Conservation (phyloP, 2,113 vertebrate species). For the Neopipo cinnamomea region DNA sequence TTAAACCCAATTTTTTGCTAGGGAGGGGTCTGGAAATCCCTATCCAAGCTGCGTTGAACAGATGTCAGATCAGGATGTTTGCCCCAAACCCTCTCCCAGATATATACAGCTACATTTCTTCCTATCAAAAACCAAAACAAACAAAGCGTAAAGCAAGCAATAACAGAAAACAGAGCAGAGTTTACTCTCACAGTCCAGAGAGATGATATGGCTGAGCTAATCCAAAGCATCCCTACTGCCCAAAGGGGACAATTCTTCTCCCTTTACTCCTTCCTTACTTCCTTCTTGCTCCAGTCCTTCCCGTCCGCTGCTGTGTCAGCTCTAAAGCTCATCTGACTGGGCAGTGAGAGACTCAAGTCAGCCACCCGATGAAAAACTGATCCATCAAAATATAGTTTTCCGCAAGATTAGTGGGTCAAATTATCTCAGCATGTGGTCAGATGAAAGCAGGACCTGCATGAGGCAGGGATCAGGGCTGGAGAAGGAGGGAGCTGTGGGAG, state of each 20-base stretch:
- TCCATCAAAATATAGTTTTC: neutral
- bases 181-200: constrained; percentile 25
- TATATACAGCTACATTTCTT: constrained; percentile 60
- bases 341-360: neutral
- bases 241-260: neutral
- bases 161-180: constrained; percentile 61
- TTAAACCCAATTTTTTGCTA: neutral
- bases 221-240: constrained; percentile 23
- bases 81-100: constrained; percentile 28
- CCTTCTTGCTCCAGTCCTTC: neutral
- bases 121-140: constrained; percentile 52
- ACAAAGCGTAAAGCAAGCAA: constrained; percentile 48
- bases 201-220: constrained; percentile 28
- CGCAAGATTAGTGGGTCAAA: neutral
- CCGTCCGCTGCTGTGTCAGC: neutral
- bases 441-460: neutral
- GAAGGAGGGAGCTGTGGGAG: neutral
- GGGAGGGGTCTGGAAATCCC: neutral
- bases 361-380: neutral
- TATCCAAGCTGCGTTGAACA: neutral
- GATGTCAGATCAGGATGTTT: constrained; percentile 59
- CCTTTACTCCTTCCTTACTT: neutral
- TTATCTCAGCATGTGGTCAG: neutral
- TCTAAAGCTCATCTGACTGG: neutral
- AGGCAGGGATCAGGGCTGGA: neutral